Conservation (phyloP, 2,113 vertebrate genomes). For the Eupsittula cactorum region DNA sequence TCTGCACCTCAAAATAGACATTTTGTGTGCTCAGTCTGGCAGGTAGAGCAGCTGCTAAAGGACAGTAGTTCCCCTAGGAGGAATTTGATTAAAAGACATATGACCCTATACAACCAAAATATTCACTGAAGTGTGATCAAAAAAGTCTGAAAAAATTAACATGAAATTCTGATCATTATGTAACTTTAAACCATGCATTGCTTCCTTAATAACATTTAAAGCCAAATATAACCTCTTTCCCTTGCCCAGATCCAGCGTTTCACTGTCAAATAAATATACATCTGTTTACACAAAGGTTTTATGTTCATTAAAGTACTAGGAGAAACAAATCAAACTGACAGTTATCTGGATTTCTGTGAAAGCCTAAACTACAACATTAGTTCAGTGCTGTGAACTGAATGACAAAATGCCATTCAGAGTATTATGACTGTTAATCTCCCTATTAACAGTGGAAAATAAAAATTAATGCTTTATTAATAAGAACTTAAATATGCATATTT, state of each 20-base stretch:
- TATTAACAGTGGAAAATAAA: not conserved
- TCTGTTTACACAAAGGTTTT: not conserved
- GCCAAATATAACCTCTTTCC: not conserved
- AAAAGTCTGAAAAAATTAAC: not conserved
- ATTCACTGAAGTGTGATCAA: not conserved
- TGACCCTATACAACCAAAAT: not conserved
- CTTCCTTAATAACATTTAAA: not conserved
- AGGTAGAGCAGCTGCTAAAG: not conserved
- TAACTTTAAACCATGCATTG: not conserved
- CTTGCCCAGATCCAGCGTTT: not conserved
- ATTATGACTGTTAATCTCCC: not conserved
- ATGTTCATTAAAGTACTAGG: not conserved
- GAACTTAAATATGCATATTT: not conserved
- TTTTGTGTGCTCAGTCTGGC: not conserved
- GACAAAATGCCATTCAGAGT: not conserved
- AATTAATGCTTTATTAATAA: not conserved
- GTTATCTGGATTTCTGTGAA: not conserved
- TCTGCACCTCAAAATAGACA: not conserved
- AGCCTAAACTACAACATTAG: not conserved
- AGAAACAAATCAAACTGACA: not conserved
- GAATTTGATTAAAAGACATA: not conserved
- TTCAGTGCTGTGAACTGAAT: not conserved
- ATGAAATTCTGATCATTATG: not conserved
- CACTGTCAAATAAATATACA: not conserved
- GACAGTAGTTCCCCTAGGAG: not conserved